These are phyloP conservation scores for Heterodera filipjevi DNA, from an alignment of 2,888 invertebrate genomes.

Conservation along the genomic window DNA sequence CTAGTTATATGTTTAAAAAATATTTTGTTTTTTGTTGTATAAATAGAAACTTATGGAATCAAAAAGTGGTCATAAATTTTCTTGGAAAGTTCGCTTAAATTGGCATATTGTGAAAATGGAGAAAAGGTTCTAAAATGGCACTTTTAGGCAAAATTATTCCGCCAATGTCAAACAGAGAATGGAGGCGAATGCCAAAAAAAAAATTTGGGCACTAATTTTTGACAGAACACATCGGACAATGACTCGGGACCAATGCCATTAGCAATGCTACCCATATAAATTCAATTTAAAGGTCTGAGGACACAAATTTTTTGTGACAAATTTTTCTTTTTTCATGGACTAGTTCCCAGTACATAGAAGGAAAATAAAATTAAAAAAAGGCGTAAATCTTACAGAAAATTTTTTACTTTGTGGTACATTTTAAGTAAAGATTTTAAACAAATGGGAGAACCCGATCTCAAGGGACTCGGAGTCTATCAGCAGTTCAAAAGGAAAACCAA, in stretches of 20 bases:
- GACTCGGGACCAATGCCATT: not conserved
- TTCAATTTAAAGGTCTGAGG: not conserved
- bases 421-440: not conserved
- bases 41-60: no score
- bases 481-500: no score
- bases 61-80: no score
- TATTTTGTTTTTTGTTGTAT: no score
- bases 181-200: not conserved
- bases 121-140: not conserved
- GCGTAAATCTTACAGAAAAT: not conserved
- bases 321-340: not conserved
- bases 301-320: constrained; percentile 6
- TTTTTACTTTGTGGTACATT: not conserved
- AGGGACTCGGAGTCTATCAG: no score
- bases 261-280: not conserved
- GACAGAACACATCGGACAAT: not conserved
- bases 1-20: no score
- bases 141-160: not conserved
- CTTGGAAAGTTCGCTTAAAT: no score
- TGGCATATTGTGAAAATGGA: not conserved
- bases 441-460: no score
- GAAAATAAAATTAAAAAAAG: not conserved
- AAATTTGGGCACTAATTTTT: not conserved
- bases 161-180: not conserved
- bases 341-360: not conserved